Base-by-base conservation (phyloP, 2,888 invertebrate species). In the Aquatica leii region DNA sequence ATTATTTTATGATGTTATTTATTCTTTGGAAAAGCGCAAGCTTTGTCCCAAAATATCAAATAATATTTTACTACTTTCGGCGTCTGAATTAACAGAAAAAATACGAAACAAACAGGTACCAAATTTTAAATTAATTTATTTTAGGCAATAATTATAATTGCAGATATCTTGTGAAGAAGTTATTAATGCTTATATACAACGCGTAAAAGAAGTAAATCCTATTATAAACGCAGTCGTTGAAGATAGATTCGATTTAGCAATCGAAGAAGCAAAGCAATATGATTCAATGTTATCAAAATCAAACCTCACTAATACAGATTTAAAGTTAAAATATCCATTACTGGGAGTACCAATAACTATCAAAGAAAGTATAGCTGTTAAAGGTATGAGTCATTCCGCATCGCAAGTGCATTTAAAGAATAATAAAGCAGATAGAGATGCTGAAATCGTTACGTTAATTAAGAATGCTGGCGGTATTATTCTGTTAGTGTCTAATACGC, bases 331-430 rank as follows among this genome's bases (percentile, higher is more conserved):
- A 40, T 90, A 88, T 70, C 94, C 94, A 0, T 82, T 95, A 64
- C 82, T 93, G 6, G 95, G 96, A 2, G 86, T 96, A 3, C 96
- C 96, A 0, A 84, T 95, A 65, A 93, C 95, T 4, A 89, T 93
- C 0, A 96, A 95, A 80, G 94, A 94, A 80, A 90, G 90, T 71
- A 89, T 93, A 73, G 87, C 88, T 49, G 88, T 93, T 1, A 87
- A 90, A 85, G 94, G 92, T 0, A 78, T 92, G 78, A 88, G 89
- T 1, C 86, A 89, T 73, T 85, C 89, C 0, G 89, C 91, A 37
- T 95, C 95, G 1, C 84, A 86, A 53, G 65, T 85, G 82, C 84
- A 17, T 79, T 84, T 15, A 5, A 79, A 80, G 0, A 81, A 81
- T 0, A 71, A 82, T 0, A 81, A 81, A n/a, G 90, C 93, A 0